Percentiles rank a stretch among this genome's conserved stretches.
Conservation (phyloP, 30 jellyfish, hydroid and myxozoan genomes). For the Morbakka virulenta region DNA sequence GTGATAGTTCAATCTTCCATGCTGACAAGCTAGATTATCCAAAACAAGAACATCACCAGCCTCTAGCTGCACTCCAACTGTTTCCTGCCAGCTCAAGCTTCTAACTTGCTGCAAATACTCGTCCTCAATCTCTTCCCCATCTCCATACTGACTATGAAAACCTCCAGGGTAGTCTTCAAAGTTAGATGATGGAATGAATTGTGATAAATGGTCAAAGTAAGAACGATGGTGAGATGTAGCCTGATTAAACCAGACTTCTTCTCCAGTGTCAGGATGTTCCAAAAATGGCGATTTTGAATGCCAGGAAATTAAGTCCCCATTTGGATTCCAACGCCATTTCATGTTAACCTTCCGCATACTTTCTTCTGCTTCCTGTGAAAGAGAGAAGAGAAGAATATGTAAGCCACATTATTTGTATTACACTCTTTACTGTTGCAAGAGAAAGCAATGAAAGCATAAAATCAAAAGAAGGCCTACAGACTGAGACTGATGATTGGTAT, state of each 20-base stretch:
- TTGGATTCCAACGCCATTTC: too few species aligned
- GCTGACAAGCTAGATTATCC: neutral
- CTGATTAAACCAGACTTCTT: constrained; percentile 51
- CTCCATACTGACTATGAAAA: neutral
- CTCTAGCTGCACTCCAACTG: neutral
- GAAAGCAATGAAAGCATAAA: too few species aligned
- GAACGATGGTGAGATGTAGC: constrained; percentile 24
- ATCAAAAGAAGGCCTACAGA: too few species aligned
- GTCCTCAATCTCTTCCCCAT: neutral
- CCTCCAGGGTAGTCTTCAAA: neutral
- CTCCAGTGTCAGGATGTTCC: constrained; percentile 52
- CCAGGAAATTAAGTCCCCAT: too few species aligned
- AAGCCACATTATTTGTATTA: too few species aligned
- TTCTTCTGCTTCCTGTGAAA: too few species aligned
- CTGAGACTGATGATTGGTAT: too few species aligned
- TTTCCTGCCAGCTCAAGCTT: neutral
- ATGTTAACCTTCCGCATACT: too few species aligned
- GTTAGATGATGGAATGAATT: too few species aligned
- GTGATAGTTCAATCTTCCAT: neutral
- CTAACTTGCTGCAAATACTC: neutral
- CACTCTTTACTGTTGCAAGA: too few species aligned
- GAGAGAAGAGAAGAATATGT: too few species aligned
- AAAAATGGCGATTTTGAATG: too few species aligned
- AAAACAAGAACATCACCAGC: neutral
- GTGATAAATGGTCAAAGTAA: neutral